Percentiles rank a stretch among this genome's conserved stretches.
phyloP scores from a whole-genome alignment of 2,888 invertebrate species.

The Chrysina gloriosa region DNA sequence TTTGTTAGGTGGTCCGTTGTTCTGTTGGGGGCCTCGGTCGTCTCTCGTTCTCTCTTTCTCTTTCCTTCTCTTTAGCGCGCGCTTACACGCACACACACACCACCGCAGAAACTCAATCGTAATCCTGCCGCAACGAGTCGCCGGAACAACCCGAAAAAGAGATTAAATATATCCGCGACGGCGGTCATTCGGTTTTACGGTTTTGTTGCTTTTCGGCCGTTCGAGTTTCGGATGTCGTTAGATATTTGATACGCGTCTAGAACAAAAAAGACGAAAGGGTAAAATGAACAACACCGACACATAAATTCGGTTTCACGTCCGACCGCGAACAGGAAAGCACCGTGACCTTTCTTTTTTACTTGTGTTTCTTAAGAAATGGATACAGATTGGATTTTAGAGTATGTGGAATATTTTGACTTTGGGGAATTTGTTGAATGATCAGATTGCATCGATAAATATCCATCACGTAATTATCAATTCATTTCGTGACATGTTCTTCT shows the following conservation, averaged over 20 bases:
- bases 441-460: too few species aligned
- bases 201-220: constrained; percentile 15
- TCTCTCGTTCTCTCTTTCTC: neutral
- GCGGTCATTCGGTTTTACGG: constrained; percentile 5
- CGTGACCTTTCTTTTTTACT: too few species aligned
- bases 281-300: neutral
- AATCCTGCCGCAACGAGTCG: constrained; percentile 9
- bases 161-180: constrained; percentile 23
- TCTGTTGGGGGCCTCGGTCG: constrained; percentile 26
- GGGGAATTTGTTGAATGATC: too few species aligned
- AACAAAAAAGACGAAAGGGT: neutral
- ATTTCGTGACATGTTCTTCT: too few species aligned
- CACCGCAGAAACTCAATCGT: constrained; percentile 13
- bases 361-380: too few species aligned
- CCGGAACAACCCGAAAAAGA: constrained; percentile 14
- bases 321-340: too few species aligned
- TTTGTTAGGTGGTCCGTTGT: constrained; percentile 59
- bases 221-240: constrained; percentile 31
- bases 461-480: too few species aligned
- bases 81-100: neutral
- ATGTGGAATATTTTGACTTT: too few species aligned
- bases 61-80: neutral
- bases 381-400: too few species aligned
- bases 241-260: constrained; percentile 13
- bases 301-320: neutral